These are phyloP conservation scores for Drosophila ananassae DNA, from an alignment of 1,140 invertebrate species.

Conservation along the genomic window DNA sequence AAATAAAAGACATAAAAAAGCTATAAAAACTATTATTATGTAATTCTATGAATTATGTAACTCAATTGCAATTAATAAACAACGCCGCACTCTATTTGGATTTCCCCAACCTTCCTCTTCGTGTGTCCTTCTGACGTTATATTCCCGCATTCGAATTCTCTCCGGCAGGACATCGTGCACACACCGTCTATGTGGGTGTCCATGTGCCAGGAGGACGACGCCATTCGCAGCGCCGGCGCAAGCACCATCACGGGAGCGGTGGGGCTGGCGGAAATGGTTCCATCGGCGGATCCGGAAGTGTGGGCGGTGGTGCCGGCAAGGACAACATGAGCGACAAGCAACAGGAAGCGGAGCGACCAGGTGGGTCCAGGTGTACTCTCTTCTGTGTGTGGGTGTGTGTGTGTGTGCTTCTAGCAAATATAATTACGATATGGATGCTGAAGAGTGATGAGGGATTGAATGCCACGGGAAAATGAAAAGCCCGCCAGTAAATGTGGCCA, in stretches of 20 bases:
- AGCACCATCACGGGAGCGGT: conserved; percentile 87
- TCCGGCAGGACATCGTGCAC: conserved; percentile 91
- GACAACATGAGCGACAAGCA: conserved; percentile 72
- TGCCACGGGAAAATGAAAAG: conserved; percentile 1
- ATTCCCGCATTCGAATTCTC: conserved; percentile 34
- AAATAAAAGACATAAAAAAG: conserved; percentile 1
- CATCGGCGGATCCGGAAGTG: conserved; percentile 32
- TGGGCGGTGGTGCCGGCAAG: conserved; percentile 45
- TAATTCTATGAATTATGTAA: conserved; percentile 39
- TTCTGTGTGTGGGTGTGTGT: neutral
- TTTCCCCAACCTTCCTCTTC: neutral
- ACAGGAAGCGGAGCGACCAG: conserved; percentile 76
- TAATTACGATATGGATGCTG: conserved; percentile 30
- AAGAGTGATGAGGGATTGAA: conserved; percentile 5
- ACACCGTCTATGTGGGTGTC: conserved; percentile 94
- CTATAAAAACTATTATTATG: conserved; percentile 30
- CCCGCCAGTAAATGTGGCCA: conserved; percentile 27
- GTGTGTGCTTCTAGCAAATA: conserved; percentile 15
- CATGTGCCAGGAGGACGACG: conserved; percentile 91
- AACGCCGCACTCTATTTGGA: conserved; percentile 37
- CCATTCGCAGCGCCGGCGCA: conserved; percentile 90
- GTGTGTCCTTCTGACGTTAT: conserved; percentile 17
- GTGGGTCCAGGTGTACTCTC: conserved; percentile 50
- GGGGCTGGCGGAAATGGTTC: conserved; percentile 22
- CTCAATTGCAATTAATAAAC: conserved; percentile 45